Evolutionary conservation across 2,888 invertebrate species (phyloP).

Genomic region (Cheilosia soror): DNA sequence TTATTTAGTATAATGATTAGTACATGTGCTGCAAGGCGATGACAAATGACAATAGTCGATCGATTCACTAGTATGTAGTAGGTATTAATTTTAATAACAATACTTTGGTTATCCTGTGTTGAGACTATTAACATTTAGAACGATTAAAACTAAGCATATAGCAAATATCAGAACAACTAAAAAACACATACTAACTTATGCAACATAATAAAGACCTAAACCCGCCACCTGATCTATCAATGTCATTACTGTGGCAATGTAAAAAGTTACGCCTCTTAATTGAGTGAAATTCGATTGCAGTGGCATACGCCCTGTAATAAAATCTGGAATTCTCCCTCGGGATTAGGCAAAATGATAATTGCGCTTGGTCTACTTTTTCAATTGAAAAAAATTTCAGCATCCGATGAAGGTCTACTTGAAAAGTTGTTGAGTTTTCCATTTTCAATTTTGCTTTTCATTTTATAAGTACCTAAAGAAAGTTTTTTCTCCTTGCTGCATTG

Average conservation of each 20-base stretch:
- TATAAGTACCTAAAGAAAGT: slow-evolving; percentile 3
- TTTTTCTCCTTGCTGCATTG: slow-evolving; percentile 12
- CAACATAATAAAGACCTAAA: neutral
- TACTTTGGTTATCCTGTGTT: too few species aligned
- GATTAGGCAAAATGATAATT: slow-evolving; percentile 11
- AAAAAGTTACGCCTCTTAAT: slow-evolving; percentile 57
- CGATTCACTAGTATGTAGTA: too few species aligned
- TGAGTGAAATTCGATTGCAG: slow-evolving; percentile 61
- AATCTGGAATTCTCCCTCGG: slow-evolving; percentile 16
- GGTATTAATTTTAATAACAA: too few species aligned
- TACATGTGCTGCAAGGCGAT: too few species aligned
- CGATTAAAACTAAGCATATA: too few species aligned
- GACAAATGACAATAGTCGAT: too few species aligned
- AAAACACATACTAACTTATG: too few species aligned
- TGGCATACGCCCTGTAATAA: slow-evolving; percentile 58
- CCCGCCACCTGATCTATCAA: slow-evolving; percentile 27
- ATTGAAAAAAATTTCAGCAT: slow-evolving; percentile 42
- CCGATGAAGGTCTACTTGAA: slow-evolving; percentile 29
- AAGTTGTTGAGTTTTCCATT: slow-evolving; percentile 19
- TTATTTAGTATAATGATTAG: too few species aligned
- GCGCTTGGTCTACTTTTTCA: slow-evolving; percentile 35
- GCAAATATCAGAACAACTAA: too few species aligned
- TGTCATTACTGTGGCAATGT: neutral
- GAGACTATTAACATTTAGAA: too few species aligned
- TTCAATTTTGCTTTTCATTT: slow-evolving; percentile 18